Evolutionary conservation across 2,113 vertebrate species (phyloP).

Genomic region (Thunnus maccoyii): DNA sequence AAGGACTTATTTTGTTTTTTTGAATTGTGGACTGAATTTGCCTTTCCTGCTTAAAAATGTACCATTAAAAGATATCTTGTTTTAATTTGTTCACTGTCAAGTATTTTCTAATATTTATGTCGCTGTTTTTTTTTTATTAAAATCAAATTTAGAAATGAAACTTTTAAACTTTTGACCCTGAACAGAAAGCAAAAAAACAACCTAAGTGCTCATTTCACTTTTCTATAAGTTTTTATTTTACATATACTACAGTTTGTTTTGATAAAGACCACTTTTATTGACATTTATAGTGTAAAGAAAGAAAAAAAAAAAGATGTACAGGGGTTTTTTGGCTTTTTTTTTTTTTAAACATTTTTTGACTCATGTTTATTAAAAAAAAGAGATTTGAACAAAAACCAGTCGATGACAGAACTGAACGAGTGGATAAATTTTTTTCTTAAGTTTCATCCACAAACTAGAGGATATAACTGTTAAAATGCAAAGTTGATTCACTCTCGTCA

Average conservation of each 20-base stretch:
- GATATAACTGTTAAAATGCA: slow-evolving; percentile 48
- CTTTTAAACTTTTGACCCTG: neutral
- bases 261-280: slow-evolving; percentile 77
- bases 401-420: slow-evolving; percentile 28
- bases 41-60: slow-evolving; percentile 29
- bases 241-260: slow-evolving; percentile 79
- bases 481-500: slow-evolving; percentile 42
- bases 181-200: neutral
- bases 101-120: neutral
- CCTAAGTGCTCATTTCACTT: slow-evolving; percentile 37
- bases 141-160: neutral
- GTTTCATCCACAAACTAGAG: slow-evolving; percentile 32
- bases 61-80: slow-evolving; percentile 25
- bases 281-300: slow-evolving; percentile 73
- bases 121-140: neutral
- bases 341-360: slow-evolving; percentile 58
- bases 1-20: slow-evolving; percentile 19
- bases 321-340: slow-evolving; percentile 76
- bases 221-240: slow-evolving; percentile 85
- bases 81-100: slow-evolving; percentile 12
- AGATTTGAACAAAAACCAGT: slow-evolving; percentile 23
- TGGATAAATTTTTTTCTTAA: slow-evolving; percentile 6
- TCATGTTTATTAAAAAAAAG: slow-evolving; percentile 55
- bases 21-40: slow-evolving; percentile 29
- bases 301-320: slow-evolving; percentile 61